These are phyloP conservation scores for Otocyon megalotis DNA, from an alignment of 2,113 vertebrate genomes.

Conservation along the genomic window DNA sequence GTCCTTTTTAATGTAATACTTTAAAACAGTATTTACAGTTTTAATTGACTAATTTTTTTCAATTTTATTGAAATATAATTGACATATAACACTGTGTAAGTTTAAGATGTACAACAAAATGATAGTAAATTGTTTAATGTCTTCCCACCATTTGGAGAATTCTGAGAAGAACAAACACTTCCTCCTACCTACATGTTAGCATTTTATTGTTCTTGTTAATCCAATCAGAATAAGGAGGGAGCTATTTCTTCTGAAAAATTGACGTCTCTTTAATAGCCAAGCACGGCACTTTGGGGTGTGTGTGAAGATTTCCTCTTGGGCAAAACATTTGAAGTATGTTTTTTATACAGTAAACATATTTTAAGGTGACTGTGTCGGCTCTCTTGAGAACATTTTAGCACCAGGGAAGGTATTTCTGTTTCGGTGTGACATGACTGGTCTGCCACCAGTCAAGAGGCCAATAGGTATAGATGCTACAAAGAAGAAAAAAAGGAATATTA, in stretches of 20 bases:
- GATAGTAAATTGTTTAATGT: background rate
- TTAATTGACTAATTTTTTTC: background rate
- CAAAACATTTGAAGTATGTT: background rate
- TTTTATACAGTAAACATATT: background rate
- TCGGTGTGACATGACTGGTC: background rate
- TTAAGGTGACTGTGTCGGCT: background rate
- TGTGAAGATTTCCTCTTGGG: background rate
- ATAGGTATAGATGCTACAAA: background rate
- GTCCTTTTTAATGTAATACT: background rate
- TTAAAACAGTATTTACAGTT: slow-evolving; percentile 23
- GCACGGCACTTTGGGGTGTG: background rate
- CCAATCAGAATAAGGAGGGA: background rate
- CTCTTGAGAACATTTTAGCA: background rate
- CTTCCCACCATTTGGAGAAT: background rate
- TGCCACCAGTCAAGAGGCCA: background rate
- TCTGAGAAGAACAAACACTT: slow-evolving; percentile 17
- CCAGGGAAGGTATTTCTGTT: background rate
- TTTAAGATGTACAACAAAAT: background rate
- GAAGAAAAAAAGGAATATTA: background rate
- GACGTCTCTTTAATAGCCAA: background rate
- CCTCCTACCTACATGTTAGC: background rate
- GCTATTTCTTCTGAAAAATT: background rate
- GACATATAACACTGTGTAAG: background rate
- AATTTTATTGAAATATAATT: background rate
- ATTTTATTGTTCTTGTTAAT: background rate